Conservation (phyloP, 2,888 invertebrate genomes). For the Mythimna ferrago region DNA sequence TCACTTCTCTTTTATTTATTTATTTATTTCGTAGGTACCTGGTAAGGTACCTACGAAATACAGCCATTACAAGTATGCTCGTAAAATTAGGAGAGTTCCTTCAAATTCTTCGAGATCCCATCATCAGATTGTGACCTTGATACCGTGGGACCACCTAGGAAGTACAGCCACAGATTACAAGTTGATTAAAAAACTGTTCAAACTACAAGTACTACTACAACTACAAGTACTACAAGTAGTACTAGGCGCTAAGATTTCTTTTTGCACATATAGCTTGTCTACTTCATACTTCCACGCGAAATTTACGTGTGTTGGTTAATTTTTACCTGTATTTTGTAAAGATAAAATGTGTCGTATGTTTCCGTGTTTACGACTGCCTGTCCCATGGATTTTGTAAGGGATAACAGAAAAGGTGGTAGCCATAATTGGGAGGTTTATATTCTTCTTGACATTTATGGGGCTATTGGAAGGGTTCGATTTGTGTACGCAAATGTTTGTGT, state of each 20-base stretch:
- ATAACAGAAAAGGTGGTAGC: conserved; percentile 48
- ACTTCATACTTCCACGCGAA: conserved; percentile 18
- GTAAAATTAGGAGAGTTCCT: no score
- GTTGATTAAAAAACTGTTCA: background rate
- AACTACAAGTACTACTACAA: no score
- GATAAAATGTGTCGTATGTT: conserved; percentile 56
- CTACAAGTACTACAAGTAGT: no score
- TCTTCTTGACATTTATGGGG: conserved; percentile 26
- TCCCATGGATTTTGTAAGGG: conserved; percentile 49
- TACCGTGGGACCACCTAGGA: no score
- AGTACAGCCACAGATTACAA: no score
- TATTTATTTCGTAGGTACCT: no score
- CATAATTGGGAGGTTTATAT: conserved; percentile 43
- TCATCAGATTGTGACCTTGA: no score
- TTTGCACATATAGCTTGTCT: conserved; percentile 4
- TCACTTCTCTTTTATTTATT: no score
- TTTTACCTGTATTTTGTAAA: conserved; percentile 56
- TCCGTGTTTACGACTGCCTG: conserved; percentile 51
- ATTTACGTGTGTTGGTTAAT: conserved; percentile 48
- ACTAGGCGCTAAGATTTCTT: background rate
- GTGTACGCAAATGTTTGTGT: conserved; percentile 19
- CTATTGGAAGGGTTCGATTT: conserved; percentile 26
- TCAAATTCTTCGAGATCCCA: no score
- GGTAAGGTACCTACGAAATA: no score
- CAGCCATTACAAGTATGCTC: no score